These are phyloP conservation scores for Hyposoter dolosus DNA, from an alignment of 2,888 invertebrate genomes.

Conservation along the genomic window DNA sequence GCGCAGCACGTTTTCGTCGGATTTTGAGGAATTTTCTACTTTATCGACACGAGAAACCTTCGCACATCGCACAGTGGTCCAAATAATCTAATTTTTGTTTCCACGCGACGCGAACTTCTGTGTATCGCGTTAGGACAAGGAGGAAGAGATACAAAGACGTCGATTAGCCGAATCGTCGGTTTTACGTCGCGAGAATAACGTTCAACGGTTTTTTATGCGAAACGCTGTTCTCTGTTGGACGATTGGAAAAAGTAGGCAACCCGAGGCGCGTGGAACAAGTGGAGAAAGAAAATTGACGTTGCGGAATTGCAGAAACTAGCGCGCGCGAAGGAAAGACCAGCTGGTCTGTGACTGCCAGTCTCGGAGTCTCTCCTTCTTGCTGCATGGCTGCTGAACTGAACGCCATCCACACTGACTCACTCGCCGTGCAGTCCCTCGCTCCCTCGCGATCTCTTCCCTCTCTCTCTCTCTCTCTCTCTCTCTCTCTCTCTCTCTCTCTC, in stretches of 20 bases:
- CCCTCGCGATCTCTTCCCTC: too few species aligned
- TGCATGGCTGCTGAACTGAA: slow-evolving; percentile 75
- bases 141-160: not conserved
- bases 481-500: slow-evolving; percentile 11
- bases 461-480: slow-evolving; percentile 44
- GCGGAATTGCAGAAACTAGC: slow-evolving; percentile 74
- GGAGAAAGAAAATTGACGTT: slow-evolving; percentile 76
- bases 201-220: not conserved
- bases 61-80: not conserved
- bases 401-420: slow-evolving; percentile 78
- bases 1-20: too few species aligned
- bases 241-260: not conserved
- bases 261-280: slow-evolving; percentile 41
- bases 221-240: too few species aligned
- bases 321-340: slow-evolving; percentile 73
- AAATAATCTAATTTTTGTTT: slow-evolving; percentile 1
- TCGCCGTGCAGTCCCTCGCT: slow-evolving; percentile 73
- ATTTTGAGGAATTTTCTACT: slow-evolving; percentile 7
- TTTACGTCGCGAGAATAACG: not conserved
- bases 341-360: slow-evolving; percentile 74
- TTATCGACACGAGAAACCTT: slow-evolving; percentile 13
- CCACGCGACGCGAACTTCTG: not conserved
- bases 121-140: not conserved
- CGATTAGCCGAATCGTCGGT: not conserved
- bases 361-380: slow-evolving; percentile 16